Evolutionary conservation across 2,888 invertebrate species (phyloP).

Genomic region (Sceliomorpha sp.): DNA sequence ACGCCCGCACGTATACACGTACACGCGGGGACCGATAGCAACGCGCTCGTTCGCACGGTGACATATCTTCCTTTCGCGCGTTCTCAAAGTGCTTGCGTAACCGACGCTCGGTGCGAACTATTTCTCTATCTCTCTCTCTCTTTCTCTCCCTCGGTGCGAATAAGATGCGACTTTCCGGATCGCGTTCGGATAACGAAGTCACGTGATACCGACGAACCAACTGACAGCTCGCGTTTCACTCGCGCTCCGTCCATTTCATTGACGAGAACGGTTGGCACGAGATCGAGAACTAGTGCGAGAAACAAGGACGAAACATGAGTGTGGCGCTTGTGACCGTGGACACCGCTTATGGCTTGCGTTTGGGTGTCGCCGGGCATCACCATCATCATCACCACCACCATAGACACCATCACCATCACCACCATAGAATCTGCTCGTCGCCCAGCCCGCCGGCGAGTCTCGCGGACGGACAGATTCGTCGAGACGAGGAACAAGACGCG

Average conservation of each 20-base stretch:
- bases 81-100: too few species aligned
- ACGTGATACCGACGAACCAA: not conserved
- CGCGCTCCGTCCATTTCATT: too few species aligned
- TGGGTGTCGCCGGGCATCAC: conserved; percentile 63
- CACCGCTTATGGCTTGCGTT: conserved; percentile 68
- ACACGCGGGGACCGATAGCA: not conserved
- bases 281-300: not conserved
- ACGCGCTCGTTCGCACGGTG: not conserved
- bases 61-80: too few species aligned
- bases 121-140: too few species aligned
- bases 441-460: conserved; percentile 32
- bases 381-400: conserved; percentile 62
- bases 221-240: not conserved
- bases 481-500: conserved; percentile 34
- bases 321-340: conserved; percentile 74
- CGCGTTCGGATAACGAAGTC: not conserved
- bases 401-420: conserved; percentile 61
- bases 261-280: too few species aligned
- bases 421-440: conserved; percentile 49
- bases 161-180: not conserved
- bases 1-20: conserved; percentile 20
- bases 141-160: not conserved
- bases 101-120: too few species aligned
- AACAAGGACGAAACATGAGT: conserved; percentile 65
- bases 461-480: too few species aligned